A percentile compares a stretch with the other conserved stretches of the same genome.
Conservation (phyloP, 1,140 invertebrate species). For the Lepidurus apus region DNA sequence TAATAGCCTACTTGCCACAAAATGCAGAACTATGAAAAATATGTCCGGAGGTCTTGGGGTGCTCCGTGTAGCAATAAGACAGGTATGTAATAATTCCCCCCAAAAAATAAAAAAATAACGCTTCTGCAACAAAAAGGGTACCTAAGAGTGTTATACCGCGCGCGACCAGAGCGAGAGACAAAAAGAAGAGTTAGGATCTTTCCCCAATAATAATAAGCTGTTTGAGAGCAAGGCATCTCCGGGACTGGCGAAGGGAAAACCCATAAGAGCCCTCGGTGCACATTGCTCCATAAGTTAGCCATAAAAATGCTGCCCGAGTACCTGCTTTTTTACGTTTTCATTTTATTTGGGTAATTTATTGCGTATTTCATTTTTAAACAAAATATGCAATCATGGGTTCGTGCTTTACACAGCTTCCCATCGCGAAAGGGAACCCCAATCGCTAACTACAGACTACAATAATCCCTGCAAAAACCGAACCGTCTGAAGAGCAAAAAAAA, state of each 20-base stretch:
- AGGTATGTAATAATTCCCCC: background rate
- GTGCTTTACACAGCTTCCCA: background rate
- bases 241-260: background rate
- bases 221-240: background rate
- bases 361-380: background rate
- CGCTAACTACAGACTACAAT: background rate
- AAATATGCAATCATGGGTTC: background rate
- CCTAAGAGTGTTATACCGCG: background rate
- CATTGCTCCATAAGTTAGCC: background rate
- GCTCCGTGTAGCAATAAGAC: background rate
- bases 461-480: background rate
- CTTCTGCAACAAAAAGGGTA: background rate
- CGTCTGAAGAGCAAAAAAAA: too few relatives aligned
- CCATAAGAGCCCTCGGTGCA: background rate
- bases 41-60: background rate
- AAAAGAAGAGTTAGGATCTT: background rate
- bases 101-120: background rate
- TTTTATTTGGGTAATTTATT: conserved; percentile 5
- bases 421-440: background rate
- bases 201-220: conserved; percentile 8
- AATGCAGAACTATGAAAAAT: conserved; percentile 11
- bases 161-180: background rate
- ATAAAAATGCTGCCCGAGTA: background rate
- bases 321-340: background rate
- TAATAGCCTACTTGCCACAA: conserved; percentile 21